Conservation (phyloP, 2,797 vertebrate species). For the Hippoglossus hippoglossus region DNA sequence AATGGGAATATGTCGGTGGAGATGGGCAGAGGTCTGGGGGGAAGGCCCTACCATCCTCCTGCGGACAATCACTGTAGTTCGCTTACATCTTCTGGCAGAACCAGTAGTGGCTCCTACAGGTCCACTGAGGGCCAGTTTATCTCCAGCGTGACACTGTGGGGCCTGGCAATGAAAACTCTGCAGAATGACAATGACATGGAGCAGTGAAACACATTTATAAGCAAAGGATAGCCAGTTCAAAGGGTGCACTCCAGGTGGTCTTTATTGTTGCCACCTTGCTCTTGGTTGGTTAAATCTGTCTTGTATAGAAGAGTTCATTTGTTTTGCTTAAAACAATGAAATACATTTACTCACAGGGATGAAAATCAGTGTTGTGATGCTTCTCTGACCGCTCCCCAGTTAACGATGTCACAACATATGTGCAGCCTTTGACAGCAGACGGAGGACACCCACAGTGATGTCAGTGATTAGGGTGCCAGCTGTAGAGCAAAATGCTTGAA, state of each 20-base stretch:
- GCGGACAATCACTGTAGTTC: conserved; percentile 81
- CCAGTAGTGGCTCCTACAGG: conserved; percentile 72
- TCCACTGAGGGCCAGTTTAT: conserved; percentile 88
- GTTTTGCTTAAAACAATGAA: background rate
- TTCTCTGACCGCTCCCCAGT: background rate
- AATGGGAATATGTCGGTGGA: conserved; percentile 74
- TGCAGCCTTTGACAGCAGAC: too few relatives aligned
- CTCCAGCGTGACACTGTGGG: conserved; percentile 93
- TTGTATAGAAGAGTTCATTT: background rate
- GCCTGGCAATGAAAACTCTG: conserved; percentile 93
- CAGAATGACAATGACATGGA: conserved; percentile 91
- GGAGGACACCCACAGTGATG: too few relatives aligned
- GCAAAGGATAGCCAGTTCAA: conserved; percentile 7
- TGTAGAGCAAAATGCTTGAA: background rate
- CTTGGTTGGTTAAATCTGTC: background rate
- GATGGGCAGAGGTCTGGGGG: conserved; percentile 57
- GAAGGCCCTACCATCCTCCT: conserved; percentile 77
- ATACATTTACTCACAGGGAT: background rate
- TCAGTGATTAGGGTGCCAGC: too few relatives aligned
- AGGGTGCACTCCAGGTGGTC: too few relatives aligned
- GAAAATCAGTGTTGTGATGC: background rate
- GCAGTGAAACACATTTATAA: conserved; percentile 42
- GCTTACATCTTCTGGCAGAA: conserved; percentile 71
- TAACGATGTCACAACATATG: too few relatives aligned
- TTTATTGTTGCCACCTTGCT: too few relatives aligned